A percentile compares a stretch with the other conserved stretches of the same genome.
phyloP scores from a whole-genome alignment of 2,888 invertebrate genomes.

The Spilarctia lutea region DNA sequence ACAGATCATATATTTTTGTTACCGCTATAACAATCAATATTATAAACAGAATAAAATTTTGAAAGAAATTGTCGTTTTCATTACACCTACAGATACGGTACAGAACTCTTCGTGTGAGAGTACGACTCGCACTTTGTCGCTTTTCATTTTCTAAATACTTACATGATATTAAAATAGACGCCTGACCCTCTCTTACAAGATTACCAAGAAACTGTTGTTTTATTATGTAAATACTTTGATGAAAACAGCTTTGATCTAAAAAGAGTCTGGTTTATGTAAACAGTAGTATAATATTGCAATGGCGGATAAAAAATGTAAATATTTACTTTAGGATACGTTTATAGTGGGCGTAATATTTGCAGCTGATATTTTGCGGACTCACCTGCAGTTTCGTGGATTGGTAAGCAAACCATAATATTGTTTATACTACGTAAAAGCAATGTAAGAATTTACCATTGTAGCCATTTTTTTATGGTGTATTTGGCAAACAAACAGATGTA shows the following conservation, averaged over 20 bases:
- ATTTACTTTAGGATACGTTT: slow-evolving; percentile 10
- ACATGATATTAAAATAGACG: slow-evolving; percentile 3
- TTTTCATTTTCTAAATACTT: background rate
- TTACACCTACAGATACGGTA: no score
- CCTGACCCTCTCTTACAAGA: slow-evolving; percentile 5
- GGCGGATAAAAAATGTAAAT: slow-evolving; percentile 13
- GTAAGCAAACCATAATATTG: no score
- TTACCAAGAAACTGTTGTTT: slow-evolving; percentile 16
- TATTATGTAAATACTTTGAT: slow-evolving; percentile 17
- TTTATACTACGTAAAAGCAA: no score
- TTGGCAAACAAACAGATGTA: no score
- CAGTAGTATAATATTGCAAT: slow-evolving; percentile 13
- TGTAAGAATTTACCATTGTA: no score
- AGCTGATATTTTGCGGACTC: slow-evolving; percentile 11
- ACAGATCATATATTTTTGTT: no score
- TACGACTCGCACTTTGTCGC: no score
- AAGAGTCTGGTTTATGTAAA: slow-evolving; percentile 16
- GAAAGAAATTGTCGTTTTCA: no score
- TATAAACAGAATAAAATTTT: no score
- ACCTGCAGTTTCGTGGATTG: background rate
- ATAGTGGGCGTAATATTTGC: background rate
- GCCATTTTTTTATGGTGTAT: no score
- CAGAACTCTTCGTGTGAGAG: no score
- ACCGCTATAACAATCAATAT: no score
- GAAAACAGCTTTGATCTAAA: slow-evolving; percentile 27